Evolutionary conservation across 2,113 vertebrate species (phyloP).

Genomic region (Phoenicopterus ruber): DNA sequence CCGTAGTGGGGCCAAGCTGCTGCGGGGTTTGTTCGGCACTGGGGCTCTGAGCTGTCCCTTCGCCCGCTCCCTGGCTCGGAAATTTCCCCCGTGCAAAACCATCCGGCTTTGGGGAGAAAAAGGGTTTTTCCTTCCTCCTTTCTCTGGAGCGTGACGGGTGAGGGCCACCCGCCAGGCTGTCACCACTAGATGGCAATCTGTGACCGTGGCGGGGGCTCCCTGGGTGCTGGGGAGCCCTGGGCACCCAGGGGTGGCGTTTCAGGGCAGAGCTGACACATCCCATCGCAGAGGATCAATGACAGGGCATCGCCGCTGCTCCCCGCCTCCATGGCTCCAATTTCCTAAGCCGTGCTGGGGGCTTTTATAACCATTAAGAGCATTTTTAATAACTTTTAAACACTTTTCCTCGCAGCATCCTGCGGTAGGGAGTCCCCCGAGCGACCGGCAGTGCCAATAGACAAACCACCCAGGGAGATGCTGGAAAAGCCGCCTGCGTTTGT

Average conservation of each 20-base stretch:
- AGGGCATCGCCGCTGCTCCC: accelerated
- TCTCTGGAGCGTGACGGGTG: neutral
- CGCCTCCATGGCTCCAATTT: accelerated
- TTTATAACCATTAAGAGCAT: too few relatives aligned
- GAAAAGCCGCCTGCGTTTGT: accelerated
- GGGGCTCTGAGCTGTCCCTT: too few relatives aligned
- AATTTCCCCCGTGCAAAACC: neutral
- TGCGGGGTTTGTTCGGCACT: accelerated
- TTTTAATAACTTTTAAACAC: neutral
- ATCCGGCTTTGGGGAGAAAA: neutral
- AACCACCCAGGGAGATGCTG: accelerated
- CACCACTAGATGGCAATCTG: neutral
- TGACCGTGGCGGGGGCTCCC: neutral
- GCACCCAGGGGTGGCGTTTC: neutral
- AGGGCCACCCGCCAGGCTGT: neutral
- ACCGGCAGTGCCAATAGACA: accelerated
- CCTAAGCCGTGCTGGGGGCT: neutral
- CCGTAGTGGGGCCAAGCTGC: accelerated
- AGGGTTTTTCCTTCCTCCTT: accelerated
- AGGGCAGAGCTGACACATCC: neutral
- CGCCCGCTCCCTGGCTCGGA: accelerated
- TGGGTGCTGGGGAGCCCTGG: neutral
- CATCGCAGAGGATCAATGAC: accelerated
- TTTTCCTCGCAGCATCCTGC: accelerated
- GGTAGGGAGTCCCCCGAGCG: accelerated